phyloP scores from a whole-genome alignment of 2,797 vertebrate genomes.

The Brotula barbata region DNA sequence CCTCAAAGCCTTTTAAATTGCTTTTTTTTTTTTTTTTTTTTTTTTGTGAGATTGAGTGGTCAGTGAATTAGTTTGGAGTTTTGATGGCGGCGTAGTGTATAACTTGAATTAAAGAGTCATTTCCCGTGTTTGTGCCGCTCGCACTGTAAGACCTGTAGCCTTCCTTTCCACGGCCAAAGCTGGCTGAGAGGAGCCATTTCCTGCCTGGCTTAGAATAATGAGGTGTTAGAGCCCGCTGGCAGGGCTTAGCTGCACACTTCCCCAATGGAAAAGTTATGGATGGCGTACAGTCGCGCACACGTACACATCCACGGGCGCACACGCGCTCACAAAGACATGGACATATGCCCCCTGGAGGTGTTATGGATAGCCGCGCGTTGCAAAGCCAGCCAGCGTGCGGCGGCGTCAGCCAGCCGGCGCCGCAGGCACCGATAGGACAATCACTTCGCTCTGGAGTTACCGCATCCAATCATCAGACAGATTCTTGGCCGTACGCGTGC shows the following conservation, averaged over 20 bases:
- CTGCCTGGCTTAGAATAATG: conserved; percentile 72
- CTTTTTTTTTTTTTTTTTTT: no score
- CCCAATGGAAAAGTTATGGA: conserved; percentile 64
- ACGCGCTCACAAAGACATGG: conserved; percentile 54
- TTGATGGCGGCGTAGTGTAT: conserved; percentile 21
- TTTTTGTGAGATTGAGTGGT: conserved; percentile 41
- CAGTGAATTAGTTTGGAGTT: conserved; percentile 19
- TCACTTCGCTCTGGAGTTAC: conserved; percentile 59
- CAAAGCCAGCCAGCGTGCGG: conserved; percentile 70
- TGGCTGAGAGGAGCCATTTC: conserved; percentile 66
- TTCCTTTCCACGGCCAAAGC: conserved; percentile 43
- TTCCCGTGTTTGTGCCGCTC: conserved; percentile 38
- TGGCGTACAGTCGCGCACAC: conserved; percentile 46
- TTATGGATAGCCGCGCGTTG: conserved; percentile 61
- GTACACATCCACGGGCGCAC: no score
- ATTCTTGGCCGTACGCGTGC: conserved; percentile 65
- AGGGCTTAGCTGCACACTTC: conserved; percentile 53
- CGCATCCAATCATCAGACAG: conserved; percentile 66
- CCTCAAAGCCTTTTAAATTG: conserved; percentile 49
- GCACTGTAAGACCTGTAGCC: conserved; percentile 53
- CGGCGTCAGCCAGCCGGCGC: conserved; percentile 52
- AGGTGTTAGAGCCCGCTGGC: conserved; percentile 69
- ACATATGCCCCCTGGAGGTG: conserved; percentile 69
- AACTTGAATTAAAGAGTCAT: conserved; percentile 36
- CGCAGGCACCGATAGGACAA: conserved; percentile 69